Evolutionary conservation across 2,113 vertebrate species (phyloP).

Genomic region (Dolichotis patagonum): DNA sequence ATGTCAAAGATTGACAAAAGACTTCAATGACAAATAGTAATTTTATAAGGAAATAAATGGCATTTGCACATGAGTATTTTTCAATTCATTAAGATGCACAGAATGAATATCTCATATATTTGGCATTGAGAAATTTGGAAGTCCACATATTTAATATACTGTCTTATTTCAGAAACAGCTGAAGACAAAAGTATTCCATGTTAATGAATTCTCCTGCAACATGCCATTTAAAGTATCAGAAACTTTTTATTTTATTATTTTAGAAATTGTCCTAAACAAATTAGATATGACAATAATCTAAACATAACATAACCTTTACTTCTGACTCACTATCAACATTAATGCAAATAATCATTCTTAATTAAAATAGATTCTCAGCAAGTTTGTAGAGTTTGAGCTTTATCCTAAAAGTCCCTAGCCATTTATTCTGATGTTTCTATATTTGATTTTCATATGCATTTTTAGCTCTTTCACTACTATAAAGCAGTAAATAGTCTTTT

Average conservation of each 20-base stretch:
- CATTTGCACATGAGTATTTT: neutral
- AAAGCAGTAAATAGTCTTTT: neutral
- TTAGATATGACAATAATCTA: neutral
- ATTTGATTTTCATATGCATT: neutral
- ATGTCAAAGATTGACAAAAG: neutral
- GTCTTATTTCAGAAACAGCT: conserved; percentile 43
- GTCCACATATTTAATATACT: neutral
- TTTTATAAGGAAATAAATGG: conserved; percentile 2
- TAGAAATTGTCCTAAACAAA: conserved; percentile 51
- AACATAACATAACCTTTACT: conserved; percentile 9
- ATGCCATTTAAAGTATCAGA: neutral
- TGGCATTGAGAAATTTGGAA: neutral
- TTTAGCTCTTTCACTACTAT: conserved; percentile 30
- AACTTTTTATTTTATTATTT: conserved; percentile 24
- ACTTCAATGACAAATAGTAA: conserved; percentile 21
- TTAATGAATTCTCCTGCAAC: conserved; percentile 8
- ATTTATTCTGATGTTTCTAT: neutral
- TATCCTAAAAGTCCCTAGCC: neutral
- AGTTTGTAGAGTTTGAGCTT: neutral
- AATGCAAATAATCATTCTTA: conserved; percentile 23
- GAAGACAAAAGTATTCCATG: neutral
- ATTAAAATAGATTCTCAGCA: conserved; percentile 6
- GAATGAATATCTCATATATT: neutral
- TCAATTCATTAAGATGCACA: neutral
- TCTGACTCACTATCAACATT: neutral